Evolutionary conservation across 2,113 vertebrate species (phyloP).

Genomic region (Smithornis capensis): DNA sequence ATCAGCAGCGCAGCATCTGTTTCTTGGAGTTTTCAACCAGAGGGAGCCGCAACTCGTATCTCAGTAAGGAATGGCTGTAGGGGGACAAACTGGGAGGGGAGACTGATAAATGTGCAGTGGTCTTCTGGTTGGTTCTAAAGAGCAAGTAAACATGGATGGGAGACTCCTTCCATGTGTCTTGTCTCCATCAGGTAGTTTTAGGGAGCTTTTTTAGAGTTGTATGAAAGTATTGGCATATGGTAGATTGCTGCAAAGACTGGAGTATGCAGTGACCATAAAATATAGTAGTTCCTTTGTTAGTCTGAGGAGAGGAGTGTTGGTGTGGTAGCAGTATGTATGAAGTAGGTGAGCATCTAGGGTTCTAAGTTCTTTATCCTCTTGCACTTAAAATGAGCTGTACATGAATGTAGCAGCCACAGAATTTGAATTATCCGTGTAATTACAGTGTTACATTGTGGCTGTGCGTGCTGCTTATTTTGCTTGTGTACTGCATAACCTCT

Average conservation of each 20-base stretch:
- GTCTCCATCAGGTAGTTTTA: neutral
- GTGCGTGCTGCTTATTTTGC: neutral
- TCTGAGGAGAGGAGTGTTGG: neutral
- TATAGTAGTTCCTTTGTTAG: neutral
- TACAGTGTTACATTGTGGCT: neutral
- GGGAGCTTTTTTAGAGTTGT: neutral
- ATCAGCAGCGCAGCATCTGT: conserved; percentile 77
- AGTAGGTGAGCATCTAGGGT: neutral
- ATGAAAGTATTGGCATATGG: neutral
- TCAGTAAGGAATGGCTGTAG: conserved; percentile 68
- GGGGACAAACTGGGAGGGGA: neutral
- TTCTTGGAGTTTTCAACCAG: conserved; percentile 84
- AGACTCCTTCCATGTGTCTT: neutral
- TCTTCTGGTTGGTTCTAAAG: neutral
- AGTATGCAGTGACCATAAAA: neutral
- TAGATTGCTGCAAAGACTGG: neutral
- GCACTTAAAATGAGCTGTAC: neutral
- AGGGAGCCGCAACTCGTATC: conserved; percentile 62
- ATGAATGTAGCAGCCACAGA: neutral
- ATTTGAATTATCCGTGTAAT: neutral
- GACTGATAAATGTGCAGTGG: neutral
- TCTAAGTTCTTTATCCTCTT: neutral
- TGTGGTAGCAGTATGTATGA: neutral
- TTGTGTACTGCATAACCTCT: neutral
- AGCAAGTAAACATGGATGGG: neutral